These are phyloP conservation scores for Galaxias olidus DNA, from an alignment of 2,797 vertebrate genomes.

Conservation along the genomic window DNA sequence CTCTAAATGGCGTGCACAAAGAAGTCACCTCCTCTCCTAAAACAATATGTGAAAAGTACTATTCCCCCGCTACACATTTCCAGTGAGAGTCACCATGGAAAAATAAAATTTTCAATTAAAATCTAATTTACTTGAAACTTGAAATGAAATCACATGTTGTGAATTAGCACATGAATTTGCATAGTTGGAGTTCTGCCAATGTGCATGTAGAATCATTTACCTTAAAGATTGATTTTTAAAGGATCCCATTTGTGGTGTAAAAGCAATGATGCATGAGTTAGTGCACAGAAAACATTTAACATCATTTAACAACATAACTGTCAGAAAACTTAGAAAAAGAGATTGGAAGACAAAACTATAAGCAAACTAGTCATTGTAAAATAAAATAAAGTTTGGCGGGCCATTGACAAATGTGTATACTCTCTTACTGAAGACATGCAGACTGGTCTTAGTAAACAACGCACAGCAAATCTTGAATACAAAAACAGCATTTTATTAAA, in stretches of 20 bases:
- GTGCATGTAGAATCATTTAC: conserved; percentile 81
- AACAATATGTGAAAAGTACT: conserved; percentile 75
- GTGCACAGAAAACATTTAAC: conserved; percentile 64
- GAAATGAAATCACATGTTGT: conserved; percentile 98
- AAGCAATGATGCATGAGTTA: conserved; percentile 72
- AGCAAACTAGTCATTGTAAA: no score
- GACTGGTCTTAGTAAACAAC: no score
- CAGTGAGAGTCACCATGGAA: conserved; percentile 70
- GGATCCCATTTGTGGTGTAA: conserved; percentile 80
- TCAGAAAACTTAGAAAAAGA: conserved; percentile 31
- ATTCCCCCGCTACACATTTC: conserved; percentile 90
- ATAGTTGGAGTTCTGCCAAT: conserved; percentile 92
- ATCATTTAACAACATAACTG: conserved; percentile 50
- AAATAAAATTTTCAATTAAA: conserved; percentile 95
- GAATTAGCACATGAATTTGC: conserved; percentile 99
- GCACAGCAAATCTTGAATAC: no score
- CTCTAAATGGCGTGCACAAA: conserved; percentile 83
- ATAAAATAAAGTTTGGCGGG: no score
- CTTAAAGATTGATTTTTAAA: conserved; percentile 80
- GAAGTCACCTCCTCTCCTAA: conserved; percentile 70
- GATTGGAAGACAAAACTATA: conserved; percentile 29
- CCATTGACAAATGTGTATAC: no score
- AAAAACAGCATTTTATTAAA: background rate
- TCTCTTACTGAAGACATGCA: no score
- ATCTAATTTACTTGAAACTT: conserved; percentile 97